Percentiles rank a stretch among this genome's conserved stretches.
phyloP scores from a whole-genome alignment of 2,113 vertebrate genomes.

The Rhadina sibilatrix region DNA sequence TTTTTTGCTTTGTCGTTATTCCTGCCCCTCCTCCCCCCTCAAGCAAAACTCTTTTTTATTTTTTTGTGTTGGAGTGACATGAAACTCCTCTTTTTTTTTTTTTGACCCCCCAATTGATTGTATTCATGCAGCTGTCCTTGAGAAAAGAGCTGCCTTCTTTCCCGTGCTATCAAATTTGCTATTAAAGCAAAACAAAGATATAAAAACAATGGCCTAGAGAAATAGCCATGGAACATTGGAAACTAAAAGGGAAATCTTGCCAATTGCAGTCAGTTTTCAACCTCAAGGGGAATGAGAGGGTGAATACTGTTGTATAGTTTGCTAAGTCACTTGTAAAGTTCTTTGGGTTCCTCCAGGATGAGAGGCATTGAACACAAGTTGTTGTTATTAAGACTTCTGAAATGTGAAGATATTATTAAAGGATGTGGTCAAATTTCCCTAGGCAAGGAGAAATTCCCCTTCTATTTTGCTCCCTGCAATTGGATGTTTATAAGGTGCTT shows the following conservation, averaged over 20 bases:
- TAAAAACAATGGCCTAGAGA: not conserved
- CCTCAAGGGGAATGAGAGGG: not conserved
- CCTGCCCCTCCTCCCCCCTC: rapidly evolving
- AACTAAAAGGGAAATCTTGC: not conserved
- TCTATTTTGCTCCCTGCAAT: not conserved
- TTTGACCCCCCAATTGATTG: not conserved
- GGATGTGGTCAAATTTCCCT: slow-evolving; percentile 14
- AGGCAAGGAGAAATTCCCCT: not conserved
- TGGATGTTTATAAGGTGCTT: slow-evolving; percentile 22
- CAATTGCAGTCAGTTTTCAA: not conserved
- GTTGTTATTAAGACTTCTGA: slow-evolving; percentile 23
- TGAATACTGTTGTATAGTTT: slow-evolving; percentile 3
- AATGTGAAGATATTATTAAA: slow-evolving; percentile 20
- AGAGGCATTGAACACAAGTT: not conserved
- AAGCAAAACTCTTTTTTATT: not conserved
- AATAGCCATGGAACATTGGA: slow-evolving; percentile 5
- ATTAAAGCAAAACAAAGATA: slow-evolving; percentile 36
- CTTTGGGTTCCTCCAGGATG: not conserved
- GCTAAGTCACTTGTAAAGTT: slow-evolving; percentile 18
- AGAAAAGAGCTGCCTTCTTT: not conserved
- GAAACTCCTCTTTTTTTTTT: not conserved
- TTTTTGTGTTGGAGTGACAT: not conserved
- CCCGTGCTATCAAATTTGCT: slow-evolving; percentile 20
- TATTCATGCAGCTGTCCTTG: not conserved
- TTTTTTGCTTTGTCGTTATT: not conserved